These are phyloP conservation scores for Vombatus ursinus DNA, from an alignment of 2,113 vertebrate species.

Conservation along the genomic window DNA sequence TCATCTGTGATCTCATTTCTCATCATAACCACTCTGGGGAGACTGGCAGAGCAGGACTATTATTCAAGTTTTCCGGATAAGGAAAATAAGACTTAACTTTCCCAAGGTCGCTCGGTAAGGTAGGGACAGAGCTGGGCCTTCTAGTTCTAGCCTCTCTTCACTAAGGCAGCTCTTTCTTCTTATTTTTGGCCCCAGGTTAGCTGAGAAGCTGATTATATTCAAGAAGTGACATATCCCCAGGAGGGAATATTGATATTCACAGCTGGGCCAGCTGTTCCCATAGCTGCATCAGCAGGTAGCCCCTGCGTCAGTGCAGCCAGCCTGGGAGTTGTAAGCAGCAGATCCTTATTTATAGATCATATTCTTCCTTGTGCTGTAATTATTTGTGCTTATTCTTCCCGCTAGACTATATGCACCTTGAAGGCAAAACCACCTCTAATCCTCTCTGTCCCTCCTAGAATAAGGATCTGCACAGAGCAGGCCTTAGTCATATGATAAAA, in stretches of 20 bases:
- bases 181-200: neutral
- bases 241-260: slow-evolving; percentile 1
- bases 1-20: neutral
- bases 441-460: neutral
- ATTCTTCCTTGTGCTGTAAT: neutral
- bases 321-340: neutral
- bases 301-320: neutral
- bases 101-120: neutral
- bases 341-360: neutral
- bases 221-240: neutral
- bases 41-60: neutral
- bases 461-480: neutral
- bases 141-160: neutral
- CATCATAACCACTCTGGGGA: neutral
- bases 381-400: neutral
- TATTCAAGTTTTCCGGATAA: neutral
- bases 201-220: neutral
- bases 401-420: neutral
- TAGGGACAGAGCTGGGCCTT: neutral
- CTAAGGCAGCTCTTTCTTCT: neutral
- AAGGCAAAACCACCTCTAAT: neutral
- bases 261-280: neutral
- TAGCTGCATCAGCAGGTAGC: neutral
- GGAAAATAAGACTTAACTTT: neutral
- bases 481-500: neutral